Conservation (phyloP, 1,140 invertebrate genomes). For the Zaprionus vittiger region DNA sequence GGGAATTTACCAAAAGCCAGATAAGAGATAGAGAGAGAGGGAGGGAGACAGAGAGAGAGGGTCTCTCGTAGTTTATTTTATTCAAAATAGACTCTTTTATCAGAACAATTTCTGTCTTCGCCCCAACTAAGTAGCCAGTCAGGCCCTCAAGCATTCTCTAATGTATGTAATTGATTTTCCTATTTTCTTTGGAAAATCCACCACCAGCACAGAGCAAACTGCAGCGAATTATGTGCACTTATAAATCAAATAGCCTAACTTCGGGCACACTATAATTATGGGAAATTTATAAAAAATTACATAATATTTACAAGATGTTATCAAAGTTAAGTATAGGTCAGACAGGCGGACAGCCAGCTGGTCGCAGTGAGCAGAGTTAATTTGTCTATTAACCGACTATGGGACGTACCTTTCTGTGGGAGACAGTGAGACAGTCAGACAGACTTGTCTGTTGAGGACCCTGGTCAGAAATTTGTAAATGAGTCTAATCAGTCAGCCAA, state of each 20-base stretch:
- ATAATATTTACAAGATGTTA: slow-evolving; percentile 82
- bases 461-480: slow-evolving; percentile 64
- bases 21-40: background rate
- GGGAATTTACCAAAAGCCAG: background rate
- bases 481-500: slow-evolving; percentile 78
- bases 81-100: slow-evolving; percentile 2
- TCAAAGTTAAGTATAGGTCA: slow-evolving; percentile 59
- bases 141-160: background rate
- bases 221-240: slow-evolving; percentile 62
- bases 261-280: slow-evolving; percentile 72
- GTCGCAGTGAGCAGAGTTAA: slow-evolving; percentile 60
- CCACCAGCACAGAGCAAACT: slow-evolving; percentile 47
- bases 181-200: slow-evolving; percentile 26
- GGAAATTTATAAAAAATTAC: slow-evolving; percentile 78
- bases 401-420: slow-evolving; percentile 32
- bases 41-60: background rate
- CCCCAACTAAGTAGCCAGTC: background rate
- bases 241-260: slow-evolving; percentile 78
- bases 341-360: slow-evolving; percentile 4
- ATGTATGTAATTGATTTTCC: slow-evolving; percentile 34
- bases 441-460: slow-evolving; percentile 23
- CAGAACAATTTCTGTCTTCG: background rate
- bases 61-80: background rate
- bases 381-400: slow-evolving; percentile 72
- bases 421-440: background rate